Conservation (phyloP, 2,113 vertebrate genomes). For the Ciconia maguari region DNA sequence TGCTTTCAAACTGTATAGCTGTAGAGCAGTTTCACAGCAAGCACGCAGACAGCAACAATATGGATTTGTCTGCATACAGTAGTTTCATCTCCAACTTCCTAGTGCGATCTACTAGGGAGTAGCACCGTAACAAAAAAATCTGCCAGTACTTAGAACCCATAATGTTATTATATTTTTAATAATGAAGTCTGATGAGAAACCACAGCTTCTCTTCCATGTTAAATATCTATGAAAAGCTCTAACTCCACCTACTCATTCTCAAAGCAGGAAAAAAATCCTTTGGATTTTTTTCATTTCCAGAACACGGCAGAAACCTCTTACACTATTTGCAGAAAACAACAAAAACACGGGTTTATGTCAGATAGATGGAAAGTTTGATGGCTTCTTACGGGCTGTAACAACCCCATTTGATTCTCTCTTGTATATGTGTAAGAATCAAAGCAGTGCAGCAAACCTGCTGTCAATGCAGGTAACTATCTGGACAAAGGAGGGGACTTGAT, state of each 20-base stretch:
- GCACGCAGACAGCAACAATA: conserved; percentile 46
- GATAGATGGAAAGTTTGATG: neutral
- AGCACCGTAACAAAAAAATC: neutral
- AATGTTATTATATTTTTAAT: neutral
- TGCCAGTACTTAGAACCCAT: neutral
- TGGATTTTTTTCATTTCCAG: neutral
- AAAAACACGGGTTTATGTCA: neutral
- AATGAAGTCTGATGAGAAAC: neutral
- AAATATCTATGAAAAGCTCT: neutral
- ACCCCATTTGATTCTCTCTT: neutral
- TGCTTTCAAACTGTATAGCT: conserved; percentile 66
- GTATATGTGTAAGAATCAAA: neutral
- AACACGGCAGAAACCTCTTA: neutral
- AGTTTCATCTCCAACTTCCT: conserved; percentile 37
- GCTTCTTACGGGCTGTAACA: neutral
- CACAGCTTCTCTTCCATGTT: neutral
- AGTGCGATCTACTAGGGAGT: neutral
- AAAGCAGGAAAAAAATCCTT: neutral
- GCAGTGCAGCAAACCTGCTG: neutral
- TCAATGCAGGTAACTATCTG: neutral
- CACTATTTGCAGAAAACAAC: neutral
- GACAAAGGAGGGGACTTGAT: neutral
- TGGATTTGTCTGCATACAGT: conserved; percentile 49
- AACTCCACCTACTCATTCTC: neutral
- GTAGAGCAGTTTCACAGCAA: conserved; percentile 45